Evolutionary conservation across 1,140 invertebrate species (phyloP), one percentile per base, ranked within the genome.

Genomic region (Parasteatoda tepidariorum): DNA sequence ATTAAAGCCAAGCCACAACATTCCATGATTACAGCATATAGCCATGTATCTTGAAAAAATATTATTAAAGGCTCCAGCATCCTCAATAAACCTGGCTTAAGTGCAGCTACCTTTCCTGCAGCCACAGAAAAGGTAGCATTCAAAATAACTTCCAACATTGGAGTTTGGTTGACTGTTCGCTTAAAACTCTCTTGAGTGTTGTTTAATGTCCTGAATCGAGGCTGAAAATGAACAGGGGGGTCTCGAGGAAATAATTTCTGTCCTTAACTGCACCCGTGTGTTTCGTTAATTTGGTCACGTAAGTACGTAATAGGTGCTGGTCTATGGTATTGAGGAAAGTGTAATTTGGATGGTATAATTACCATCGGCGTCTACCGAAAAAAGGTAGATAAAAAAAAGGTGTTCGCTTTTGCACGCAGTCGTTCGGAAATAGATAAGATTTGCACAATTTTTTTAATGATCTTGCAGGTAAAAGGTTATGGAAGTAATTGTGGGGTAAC

Each of bases 261-360:
- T 30, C 34, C 24, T 41, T 76, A 64, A 76, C 34, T 62, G 34
- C 33, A 15, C 59, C 59, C 34, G 48, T 57, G 74, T 76, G 74
- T 76, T 76, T 76, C 54, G 74, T 64, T 76, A 76, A 76, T 76
- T 76, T 41, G 74, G 59, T 76, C 74, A 76, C 74, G 74, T 76
- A 64, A 41, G 31, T 28, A 34, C 64, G 28, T 76, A 76, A 76
- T 76, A 62, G 74, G 74, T 30, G 18, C 54, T 18, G 34, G 15
- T 41, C 18, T 28, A 31, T 55, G 38, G n/a, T 22, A 24, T 33
- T 2, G 30, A 34, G 61, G 59, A 76, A 76, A 48, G 74, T 28
- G 74, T 64, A 64, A 76, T 76, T 76, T 74, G 18, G 28, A 31
- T 31, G 54, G 26, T 57, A 61, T 76, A 76, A 76, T 76, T 76